Conservation (phyloP, 2,888 invertebrate genomes). For the Diadromus collaris region DNA sequence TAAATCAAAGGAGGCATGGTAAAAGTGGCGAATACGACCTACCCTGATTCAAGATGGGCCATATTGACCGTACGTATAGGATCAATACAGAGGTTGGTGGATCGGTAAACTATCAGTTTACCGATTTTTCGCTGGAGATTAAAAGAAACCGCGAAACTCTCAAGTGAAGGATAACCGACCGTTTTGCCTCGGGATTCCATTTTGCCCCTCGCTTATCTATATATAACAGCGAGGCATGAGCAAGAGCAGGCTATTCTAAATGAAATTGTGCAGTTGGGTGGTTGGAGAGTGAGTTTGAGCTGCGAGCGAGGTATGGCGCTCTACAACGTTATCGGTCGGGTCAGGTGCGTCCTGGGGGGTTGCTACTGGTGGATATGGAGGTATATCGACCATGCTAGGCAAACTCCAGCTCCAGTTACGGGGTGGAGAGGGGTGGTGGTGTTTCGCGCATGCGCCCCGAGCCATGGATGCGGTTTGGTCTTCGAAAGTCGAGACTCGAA, state of each 20-base stretch:
- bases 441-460: conserved; percentile 50
- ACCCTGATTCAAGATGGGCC: no score
- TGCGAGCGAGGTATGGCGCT: conserved; percentile 42
- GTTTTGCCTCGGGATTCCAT: no score
- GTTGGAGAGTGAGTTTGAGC: conserved; percentile 5
- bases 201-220: no score
- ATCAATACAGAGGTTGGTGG: no score
- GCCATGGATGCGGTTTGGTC: neutral
- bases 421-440: neutral
- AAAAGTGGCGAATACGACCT: no score
- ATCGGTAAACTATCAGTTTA: no score
- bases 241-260: conserved; percentile 45
- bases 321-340: conserved; percentile 59
- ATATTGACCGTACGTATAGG: no score
- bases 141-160: no score
- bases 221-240: neutral
- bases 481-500: conserved; percentile 33
- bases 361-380: conserved; percentile 24
- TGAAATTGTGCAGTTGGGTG: conserved; percentile 57
- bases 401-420: conserved; percentile 12
- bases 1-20: no score
- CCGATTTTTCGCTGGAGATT: no score
- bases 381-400: conserved; percentile 58
- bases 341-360: conserved; percentile 58
- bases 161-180: no score